Conservation (phyloP, 2,888 invertebrate species). For the Andrena fulva region DNA sequence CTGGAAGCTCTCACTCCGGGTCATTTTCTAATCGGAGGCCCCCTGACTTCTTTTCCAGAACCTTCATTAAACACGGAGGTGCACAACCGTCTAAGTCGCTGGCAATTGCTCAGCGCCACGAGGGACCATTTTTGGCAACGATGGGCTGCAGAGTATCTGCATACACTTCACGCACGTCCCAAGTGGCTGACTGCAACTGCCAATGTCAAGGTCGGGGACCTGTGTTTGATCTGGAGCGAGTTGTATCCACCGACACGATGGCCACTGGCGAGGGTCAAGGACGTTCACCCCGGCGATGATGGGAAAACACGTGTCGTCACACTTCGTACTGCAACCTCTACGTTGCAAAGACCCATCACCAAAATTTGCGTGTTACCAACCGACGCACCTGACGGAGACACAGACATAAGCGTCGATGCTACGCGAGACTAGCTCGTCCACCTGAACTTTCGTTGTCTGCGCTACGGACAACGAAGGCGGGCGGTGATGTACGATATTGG, state of each 20-base stretch:
- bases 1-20: slow-evolving; percentile 8
- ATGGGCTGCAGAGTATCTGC: slow-evolving; percentile 46
- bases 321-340: slow-evolving; percentile 59
- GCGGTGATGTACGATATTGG: no score
- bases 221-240: slow-evolving; percentile 61
- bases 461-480: no score
- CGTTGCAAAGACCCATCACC: slow-evolving; percentile 54
- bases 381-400: neutral
- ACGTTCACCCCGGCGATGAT: slow-evolving; percentile 67
- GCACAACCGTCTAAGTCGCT: slow-evolving; percentile 54
- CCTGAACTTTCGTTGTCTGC: no score
- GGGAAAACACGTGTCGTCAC: slow-evolving; percentile 64
- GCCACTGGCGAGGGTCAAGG: slow-evolving; percentile 63
- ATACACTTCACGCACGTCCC: slow-evolving; percentile 24
- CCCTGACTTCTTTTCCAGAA: slow-evolving; percentile 67
- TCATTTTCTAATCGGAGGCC: neutral
- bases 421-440: no score
- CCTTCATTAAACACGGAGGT: slow-evolving; percentile 59
- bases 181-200: slow-evolving; percentile 46
- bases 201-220: slow-evolving; percentile 34
- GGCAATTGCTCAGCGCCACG: slow-evolving; percentile 31
- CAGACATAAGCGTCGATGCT: no score
- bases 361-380: slow-evolving; percentile 43
- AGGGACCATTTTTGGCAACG: slow-evolving; percentile 40
- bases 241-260: slow-evolving; percentile 59